Base-by-base conservation (phyloP, 2,888 invertebrate genomes). In the Chloroclystis v-ata region DNA sequence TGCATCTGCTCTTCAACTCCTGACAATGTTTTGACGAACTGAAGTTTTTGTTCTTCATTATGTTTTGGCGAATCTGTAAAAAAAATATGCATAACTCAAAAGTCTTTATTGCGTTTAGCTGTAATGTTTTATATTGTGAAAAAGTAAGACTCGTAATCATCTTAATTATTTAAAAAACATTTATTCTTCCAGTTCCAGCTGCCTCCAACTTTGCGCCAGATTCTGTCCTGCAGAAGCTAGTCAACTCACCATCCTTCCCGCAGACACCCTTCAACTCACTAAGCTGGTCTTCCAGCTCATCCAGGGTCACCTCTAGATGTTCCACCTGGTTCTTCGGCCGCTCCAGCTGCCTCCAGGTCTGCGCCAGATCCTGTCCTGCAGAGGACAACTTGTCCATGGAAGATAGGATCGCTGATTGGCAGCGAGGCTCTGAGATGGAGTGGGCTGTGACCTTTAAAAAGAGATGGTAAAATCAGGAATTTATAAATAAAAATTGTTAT, bases 391-490 rank as follows among this genome's bases (percentile, higher is more conserved):
- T 49, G 24, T 61, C 61, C 0, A 64, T 54, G 1, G 64, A 45
- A 0, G 50, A 40, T 13, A 58, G 29, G 11, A 75, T 43, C 0
- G 57, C 50, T 1, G 54, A 43, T 29, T 62, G 65, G 49, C 75
- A 74, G 2, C 52, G 45, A 0, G 62, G 49, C 1, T 67, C 52
- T 0, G 39, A 26, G 3, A 73, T 66, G 4, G 63, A 61, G 3
- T 64, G 46, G 0, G 67, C 65, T 30, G 71, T 69, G 38, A 72
- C 44, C 75, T 75, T 52, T 4, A 30, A 4, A 7, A 10, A 7
- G 2, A 32, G n/a, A n/a, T n/a, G n/a, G n/a, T n/a, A n/a, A n/a
- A n/a, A n/a, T n/a, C n/a, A n/a, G n/a, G n/a, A n/a, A n/a, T n/a
- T n/a, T n/a, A n/a, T n/a, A n/a, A n/a, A n/a, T n/a, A n/a, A n/a